Percentiles rank a stretch among this genome's conserved stretches.
These are phyloP conservation scores for Gallirallus australis DNA, from an alignment of 2,797 vertebrate species.

Conservation along the genomic window DNA sequence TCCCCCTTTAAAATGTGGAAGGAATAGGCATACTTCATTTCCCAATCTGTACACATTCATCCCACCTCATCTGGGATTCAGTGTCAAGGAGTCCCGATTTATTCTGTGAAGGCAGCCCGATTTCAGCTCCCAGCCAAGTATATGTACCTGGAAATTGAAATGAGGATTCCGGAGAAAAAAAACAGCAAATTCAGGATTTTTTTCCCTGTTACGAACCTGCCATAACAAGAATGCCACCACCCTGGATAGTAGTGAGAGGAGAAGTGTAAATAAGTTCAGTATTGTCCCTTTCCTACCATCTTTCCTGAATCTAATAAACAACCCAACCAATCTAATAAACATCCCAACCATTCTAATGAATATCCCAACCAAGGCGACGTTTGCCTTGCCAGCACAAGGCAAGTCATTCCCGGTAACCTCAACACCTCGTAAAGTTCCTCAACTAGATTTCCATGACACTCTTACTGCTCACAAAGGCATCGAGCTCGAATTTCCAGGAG, in stretches of 20 bases:
- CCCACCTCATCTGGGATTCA: background rate
- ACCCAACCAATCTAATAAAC: background rate
- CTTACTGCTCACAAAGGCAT: background rate
- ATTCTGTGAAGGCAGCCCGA: background rate
- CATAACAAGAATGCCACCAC: background rate
- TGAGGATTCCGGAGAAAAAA: background rate
- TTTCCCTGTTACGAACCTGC: background rate
- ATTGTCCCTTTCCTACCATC: background rate
- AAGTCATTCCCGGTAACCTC: background rate
- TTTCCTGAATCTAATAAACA: background rate
- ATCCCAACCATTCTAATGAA: no score
- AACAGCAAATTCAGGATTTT: background rate
- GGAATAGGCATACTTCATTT: background rate
- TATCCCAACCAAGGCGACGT: background rate
- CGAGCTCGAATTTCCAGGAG: constrained; percentile 36
- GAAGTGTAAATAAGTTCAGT: background rate
- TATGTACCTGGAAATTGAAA: constrained; percentile 3
- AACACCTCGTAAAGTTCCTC: background rate
- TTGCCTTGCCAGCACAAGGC: background rate
- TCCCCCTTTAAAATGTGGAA: background rate
- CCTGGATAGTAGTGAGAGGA: background rate
- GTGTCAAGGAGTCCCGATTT: background rate
- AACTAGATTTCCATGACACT: background rate
- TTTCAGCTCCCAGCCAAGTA: background rate
- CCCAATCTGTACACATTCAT: background rate